These are phyloP conservation scores for Bombus pyrosoma DNA, from an alignment of 1,140 invertebrate genomes.

Conservation along the genomic window DNA sequence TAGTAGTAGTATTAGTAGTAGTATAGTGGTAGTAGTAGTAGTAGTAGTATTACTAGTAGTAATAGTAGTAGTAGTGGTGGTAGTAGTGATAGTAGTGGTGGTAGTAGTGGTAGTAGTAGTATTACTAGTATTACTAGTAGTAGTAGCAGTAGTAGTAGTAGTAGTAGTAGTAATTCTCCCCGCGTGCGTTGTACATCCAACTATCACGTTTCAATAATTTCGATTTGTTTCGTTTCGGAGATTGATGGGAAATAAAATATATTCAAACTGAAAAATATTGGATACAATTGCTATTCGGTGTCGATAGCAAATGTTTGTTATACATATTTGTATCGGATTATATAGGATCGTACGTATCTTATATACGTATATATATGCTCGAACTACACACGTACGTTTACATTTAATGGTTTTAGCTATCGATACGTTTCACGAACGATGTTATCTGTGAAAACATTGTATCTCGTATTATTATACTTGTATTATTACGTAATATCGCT, in stretches of 20 bases:
- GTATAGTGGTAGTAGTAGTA: rapidly evolving
- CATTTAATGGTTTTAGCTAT: not conserved
- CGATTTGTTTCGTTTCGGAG: not conserved
- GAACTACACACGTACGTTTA: not conserved
- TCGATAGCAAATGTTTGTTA: not conserved
- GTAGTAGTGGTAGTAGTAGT: rapidly evolving
- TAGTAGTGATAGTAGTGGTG: rapidly evolving
- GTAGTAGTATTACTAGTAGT: too few relatives aligned
- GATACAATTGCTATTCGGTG: not conserved
- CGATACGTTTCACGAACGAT: not conserved
- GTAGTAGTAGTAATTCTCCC: too few relatives aligned
- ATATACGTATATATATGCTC: not conserved
- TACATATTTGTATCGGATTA: not conserved
- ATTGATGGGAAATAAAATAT: not conserved
- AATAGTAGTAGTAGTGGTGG: rapidly evolving
- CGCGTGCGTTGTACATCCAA: too few relatives aligned
- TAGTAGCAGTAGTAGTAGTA: too few relatives aligned
- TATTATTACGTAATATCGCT: not conserved
- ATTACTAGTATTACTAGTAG: too few relatives aligned
- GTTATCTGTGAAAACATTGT: not conserved
- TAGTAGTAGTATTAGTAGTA: rapidly evolving
- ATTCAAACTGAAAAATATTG: not conserved
- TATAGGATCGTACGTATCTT: too few relatives aligned
- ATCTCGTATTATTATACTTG: not conserved
- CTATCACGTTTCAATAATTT: not conserved